These are phyloP conservation scores for Boloria selene DNA, from an alignment of 2,888 invertebrate species.

Conservation along the genomic window DNA sequence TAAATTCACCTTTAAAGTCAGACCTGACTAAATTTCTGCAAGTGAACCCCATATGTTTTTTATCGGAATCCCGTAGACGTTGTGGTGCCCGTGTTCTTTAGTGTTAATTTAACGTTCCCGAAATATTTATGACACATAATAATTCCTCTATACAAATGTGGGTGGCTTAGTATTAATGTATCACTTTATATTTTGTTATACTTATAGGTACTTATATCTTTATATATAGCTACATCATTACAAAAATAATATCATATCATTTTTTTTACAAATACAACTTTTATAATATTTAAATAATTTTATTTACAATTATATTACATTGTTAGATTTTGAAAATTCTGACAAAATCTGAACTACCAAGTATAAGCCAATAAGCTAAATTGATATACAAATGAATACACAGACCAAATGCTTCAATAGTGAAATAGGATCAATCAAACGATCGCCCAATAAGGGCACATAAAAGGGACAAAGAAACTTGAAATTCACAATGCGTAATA, in stretches of 20 bases:
- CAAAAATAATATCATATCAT: neutral
- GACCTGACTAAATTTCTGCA: conserved; percentile 66
- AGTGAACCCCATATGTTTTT: conserved; percentile 73
- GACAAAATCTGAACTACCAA: conserved; percentile 5
- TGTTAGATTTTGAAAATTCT: neutral
- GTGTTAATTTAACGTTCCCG: conserved; percentile 82
- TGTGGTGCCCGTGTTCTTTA: conserved; percentile 81
- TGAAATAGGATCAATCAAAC: conserved; percentile 68
- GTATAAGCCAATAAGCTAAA: conserved; percentile 17
- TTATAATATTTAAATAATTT: neutral
- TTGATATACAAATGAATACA: conserved; percentile 19
- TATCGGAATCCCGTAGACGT: conserved; percentile 72
- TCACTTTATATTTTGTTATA: conserved; percentile 62
- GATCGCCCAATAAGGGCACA: conserved; percentile 65
- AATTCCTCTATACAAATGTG: conserved; percentile 79
- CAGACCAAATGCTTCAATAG: conserved; percentile 25
- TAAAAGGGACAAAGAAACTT: conserved; percentile 59
- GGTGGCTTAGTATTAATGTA: conserved; percentile 74
- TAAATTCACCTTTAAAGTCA: conserved; percentile 49
- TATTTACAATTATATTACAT: neutral
- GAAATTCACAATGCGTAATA: conserved; percentile 77
- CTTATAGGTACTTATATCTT: conserved; percentile 1
- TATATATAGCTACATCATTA: neutral
- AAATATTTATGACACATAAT: conserved; percentile 82
- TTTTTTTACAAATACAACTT: too few relatives aligned